A percentile compares a stretch with the other conserved stretches of the same genome.
Evolutionary conservation across 2,113 vertebrate genomes (phyloP).

Genomic region (Chauna torquata): DNA sequence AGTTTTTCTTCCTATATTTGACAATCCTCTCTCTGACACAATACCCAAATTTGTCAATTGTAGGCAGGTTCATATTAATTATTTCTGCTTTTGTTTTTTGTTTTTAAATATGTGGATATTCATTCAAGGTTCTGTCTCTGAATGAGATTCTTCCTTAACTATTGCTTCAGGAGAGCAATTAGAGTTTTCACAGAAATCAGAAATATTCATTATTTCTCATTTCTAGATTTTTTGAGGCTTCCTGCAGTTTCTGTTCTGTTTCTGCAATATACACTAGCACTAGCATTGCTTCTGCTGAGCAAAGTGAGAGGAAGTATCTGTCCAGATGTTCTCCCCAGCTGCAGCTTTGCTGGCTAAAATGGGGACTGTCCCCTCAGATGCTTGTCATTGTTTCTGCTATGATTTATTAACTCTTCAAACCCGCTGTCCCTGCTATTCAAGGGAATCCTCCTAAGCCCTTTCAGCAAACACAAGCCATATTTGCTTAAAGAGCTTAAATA

Average conservation of each 20-base stretch:
- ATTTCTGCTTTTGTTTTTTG: not conserved
- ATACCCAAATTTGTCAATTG: not conserved
- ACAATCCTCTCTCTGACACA: not conserved
- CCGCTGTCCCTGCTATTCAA: not conserved
- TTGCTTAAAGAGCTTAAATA: constrained; percentile 8
- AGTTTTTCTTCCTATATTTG: not conserved
- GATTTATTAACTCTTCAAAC: not conserved
- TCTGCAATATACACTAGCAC: not conserved
- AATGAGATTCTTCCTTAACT: not conserved
- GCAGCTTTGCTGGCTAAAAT: not conserved
- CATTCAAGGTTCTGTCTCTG: not conserved
- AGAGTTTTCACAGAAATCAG: not conserved
- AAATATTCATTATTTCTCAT: not conserved
- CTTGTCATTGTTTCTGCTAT: not conserved
- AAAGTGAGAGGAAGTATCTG: not conserved
- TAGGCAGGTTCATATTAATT: not conserved
- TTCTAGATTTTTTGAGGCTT: not conserved
- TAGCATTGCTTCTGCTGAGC: not conserved
- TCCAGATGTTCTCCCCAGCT: not conserved
- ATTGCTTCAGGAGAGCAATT: not conserved
- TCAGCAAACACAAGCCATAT: not conserved
- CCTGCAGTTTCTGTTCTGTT: not conserved
- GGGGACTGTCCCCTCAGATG: not conserved
- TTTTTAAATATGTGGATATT: not conserved
- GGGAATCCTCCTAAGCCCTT: not conserved